Percentiles rank a stretch among this genome's conserved stretches.
Conservation (phyloP, 2,113 vertebrate species). For the Peromyscus californicus region DNA sequence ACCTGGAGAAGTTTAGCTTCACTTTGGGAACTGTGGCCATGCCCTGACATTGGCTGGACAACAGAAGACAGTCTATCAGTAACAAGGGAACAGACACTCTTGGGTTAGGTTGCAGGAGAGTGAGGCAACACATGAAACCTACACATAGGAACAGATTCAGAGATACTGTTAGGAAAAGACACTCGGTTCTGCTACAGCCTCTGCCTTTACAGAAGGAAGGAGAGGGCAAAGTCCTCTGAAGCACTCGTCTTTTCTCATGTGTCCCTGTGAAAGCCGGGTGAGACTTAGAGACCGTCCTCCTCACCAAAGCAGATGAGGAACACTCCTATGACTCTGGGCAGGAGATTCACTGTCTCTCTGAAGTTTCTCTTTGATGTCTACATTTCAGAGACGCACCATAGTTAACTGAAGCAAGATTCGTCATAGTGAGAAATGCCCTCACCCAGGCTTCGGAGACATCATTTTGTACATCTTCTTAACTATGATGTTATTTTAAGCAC, state of each 20-base stretch:
- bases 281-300: background rate
- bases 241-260: background rate
- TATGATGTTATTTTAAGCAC: background rate
- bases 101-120: background rate
- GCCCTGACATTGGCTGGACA: background rate
- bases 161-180: background rate
- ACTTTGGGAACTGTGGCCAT: background rate
- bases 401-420: background rate
- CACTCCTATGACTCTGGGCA: background rate
- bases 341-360: background rate
- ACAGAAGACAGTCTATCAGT: background rate
- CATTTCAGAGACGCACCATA: background rate
- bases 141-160: background rate
- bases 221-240: background rate
- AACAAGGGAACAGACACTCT: background rate
- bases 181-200: background rate
- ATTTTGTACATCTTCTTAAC: background rate
- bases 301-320: background rate
- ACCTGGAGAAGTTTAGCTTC: background rate
- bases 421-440: background rate
- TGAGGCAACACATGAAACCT: background rate
- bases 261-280: background rate
- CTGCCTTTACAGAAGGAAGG: background rate
- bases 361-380: background rate
- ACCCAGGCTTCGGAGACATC: background rate